phyloP scores from a whole-genome alignment of 2,888 invertebrate genomes.

The Troilus luridus region DNA sequence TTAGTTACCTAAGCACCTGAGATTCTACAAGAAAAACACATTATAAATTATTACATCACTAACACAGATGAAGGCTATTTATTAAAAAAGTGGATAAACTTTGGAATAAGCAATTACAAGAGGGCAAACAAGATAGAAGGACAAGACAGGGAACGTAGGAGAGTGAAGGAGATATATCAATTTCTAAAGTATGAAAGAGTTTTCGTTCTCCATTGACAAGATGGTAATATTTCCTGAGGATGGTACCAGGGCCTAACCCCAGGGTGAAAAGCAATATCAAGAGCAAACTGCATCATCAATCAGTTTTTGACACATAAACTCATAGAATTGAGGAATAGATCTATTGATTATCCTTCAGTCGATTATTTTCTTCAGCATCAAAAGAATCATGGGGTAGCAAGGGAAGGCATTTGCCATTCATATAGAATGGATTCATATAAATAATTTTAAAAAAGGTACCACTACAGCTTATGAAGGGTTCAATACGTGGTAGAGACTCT shows the following conservation, averaged over 20 bases:
- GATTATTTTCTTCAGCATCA: not conserved
- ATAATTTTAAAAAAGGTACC: too few relatives aligned
- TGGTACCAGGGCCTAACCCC: not conserved
- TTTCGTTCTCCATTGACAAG: not conserved
- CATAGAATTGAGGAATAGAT: not conserved
- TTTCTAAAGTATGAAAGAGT: conserved; percentile 8
- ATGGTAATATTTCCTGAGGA: not conserved
- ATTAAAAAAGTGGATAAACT: too few relatives aligned
- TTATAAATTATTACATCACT: too few relatives aligned
- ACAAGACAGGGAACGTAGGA: too few relatives aligned
- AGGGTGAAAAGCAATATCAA: conserved; percentile 19
- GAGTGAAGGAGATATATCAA: not conserved
- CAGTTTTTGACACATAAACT: not conserved
- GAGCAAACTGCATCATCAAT: conserved; percentile 24
- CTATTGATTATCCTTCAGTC: not conserved
- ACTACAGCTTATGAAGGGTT: too few relatives aligned
- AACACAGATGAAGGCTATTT: too few relatives aligned
- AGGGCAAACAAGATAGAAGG: not conserved
- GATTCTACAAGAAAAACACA: too few relatives aligned
- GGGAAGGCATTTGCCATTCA: not conserved
- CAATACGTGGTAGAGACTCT: too few relatives aligned
- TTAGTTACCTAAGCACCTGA: too few relatives aligned
- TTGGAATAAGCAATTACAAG: not conserved
- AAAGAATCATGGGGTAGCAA: not conserved
- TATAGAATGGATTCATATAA: too few relatives aligned